Evolutionary conservation across 2,888 invertebrate species (phyloP), one percentile per base, ranked within the genome.

Genomic region (Morpho achilles): DNA sequence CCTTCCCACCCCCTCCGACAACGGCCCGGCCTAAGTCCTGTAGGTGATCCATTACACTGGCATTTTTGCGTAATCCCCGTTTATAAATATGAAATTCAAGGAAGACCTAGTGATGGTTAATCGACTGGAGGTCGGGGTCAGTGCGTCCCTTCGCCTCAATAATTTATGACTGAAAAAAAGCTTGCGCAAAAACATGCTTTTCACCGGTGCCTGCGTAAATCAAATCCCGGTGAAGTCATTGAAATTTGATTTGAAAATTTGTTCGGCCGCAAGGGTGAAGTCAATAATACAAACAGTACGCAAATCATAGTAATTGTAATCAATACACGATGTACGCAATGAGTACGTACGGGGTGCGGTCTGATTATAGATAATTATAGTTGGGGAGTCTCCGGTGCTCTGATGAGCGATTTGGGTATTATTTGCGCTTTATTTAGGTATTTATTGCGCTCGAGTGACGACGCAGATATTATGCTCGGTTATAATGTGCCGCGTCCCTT

Each of bases 341-440:
- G 86, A 87, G 87, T 86, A 86, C 78, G 83, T 70, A 70, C 69
- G 68, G 69, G 69, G 70, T 68, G 69, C 65, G 69, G 69, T 68
- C 67, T 75, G 74, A 76, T 76, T 76, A 75, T 71, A 69, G 83
- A 86, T 89, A 87, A 89, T 90, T 89, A 87, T 86, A 86, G 85
- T 79, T 76, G 77, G 83, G 85, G 79, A 76, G 79, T 79, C 75
- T 72, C 73, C 74, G 78, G 76, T 73, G 73, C 75, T 71, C 81
- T 88, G 87, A 88, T 87, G 87, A 87, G 87, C 91, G 91, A 92
- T 92, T 92, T 92, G 91, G 92, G 92, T 91, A 92, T 92, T 92
- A 92, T 92, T 92, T 92, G 92, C 92, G 92, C 92, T 92, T 92
- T 92, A 92, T 92, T 92, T 91, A 84, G 91, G 91, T 91, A 91